A percentile compares a stretch with the other conserved stretches of the same genome.
Conservation (phyloP, 2,888 invertebrate species). For the Sinotaia quadrata region DNA sequence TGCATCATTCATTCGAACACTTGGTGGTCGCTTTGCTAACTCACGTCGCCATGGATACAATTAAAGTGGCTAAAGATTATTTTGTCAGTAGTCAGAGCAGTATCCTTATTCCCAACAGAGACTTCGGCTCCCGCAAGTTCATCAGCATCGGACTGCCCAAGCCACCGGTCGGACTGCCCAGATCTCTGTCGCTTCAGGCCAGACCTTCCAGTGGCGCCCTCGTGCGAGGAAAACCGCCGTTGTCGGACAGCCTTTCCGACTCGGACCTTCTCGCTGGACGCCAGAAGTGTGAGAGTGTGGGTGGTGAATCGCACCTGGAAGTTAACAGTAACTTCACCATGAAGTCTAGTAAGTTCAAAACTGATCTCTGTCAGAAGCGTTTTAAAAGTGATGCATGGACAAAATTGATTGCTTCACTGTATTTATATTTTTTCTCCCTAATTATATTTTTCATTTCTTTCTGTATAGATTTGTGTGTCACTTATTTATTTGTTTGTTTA, state of each 20-base stretch:
- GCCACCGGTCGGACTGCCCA: conserved; percentile 6
- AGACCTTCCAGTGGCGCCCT: background rate
- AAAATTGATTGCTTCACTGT: too few relatives aligned
- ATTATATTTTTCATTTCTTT: too few relatives aligned
- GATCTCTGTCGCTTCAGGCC: background rate
- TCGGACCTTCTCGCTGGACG: background rate
- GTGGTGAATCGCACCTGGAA: background rate
- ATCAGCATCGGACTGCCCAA: conserved; percentile 49
- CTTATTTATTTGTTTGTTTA: too few relatives aligned
- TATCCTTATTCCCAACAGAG: conserved; percentile 59
- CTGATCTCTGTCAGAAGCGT: too few relatives aligned
- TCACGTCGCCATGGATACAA: conserved; percentile 31
- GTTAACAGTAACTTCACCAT: background rate
- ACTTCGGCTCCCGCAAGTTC: conserved; percentile 60
- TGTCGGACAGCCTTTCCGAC: conserved; percentile 5
- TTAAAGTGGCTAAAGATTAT: conserved; percentile 35
- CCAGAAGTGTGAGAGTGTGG: background rate
- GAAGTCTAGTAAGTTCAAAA: conserved; percentile 17
- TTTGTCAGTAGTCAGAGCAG: conserved; percentile 36
- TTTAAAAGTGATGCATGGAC: too few relatives aligned
- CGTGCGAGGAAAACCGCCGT: background rate
- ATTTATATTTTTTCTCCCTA: too few relatives aligned
- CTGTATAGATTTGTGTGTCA: too few relatives aligned
- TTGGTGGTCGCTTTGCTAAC: too few relatives aligned
- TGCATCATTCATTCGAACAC: too few relatives aligned